Evolutionary conservation across 2,888 invertebrate genomes (phyloP).

Genomic region (Cylloceria caligata): DNA sequence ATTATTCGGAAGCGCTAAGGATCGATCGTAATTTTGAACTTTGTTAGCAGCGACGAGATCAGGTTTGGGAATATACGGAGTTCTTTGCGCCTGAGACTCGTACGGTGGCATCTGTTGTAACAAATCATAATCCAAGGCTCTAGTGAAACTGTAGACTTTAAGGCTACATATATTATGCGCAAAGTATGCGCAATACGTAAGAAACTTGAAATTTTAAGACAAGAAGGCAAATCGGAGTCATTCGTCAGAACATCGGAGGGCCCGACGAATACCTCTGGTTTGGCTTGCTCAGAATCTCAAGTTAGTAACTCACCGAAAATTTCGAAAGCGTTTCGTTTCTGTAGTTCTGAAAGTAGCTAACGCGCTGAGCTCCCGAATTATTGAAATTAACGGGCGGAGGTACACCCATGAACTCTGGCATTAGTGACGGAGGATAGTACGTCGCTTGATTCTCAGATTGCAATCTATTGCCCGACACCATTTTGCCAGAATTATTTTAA

Average conservation of each 20-base stretch:
- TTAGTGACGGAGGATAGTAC: constrained; percentile 53
- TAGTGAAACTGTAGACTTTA: not conserved
- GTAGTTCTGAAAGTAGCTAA: constrained; percentile 84
- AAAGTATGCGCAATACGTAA: not conserved
- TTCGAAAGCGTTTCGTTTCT: constrained; percentile 84
- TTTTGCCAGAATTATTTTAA: not conserved
- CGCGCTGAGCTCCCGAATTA: constrained; percentile 72
- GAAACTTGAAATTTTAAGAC: constrained; percentile 20
- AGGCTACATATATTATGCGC: not conserved
- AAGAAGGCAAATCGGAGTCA: not conserved
- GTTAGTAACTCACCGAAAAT: constrained; percentile 80
- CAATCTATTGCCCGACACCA: constrained; percentile 8
- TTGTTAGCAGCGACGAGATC: constrained; percentile 50
- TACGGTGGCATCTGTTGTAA: constrained; percentile 82
- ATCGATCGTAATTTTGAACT: constrained; percentile 71
- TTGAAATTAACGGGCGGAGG: constrained; percentile 81
- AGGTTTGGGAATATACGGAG: constrained; percentile 63
- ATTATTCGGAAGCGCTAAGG: constrained; percentile 80
- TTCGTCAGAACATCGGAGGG: not conserved
- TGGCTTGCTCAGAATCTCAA: too few relatives aligned
- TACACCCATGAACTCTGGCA: constrained; percentile 82
- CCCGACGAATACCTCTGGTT: too few relatives aligned
- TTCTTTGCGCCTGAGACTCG: constrained; percentile 82
- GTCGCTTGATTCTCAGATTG: constrained; percentile 23
- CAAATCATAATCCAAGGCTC: constrained; percentile 10